phyloP scores from a whole-genome alignment of 2,888 invertebrate species.

The Patella depressa region DNA sequence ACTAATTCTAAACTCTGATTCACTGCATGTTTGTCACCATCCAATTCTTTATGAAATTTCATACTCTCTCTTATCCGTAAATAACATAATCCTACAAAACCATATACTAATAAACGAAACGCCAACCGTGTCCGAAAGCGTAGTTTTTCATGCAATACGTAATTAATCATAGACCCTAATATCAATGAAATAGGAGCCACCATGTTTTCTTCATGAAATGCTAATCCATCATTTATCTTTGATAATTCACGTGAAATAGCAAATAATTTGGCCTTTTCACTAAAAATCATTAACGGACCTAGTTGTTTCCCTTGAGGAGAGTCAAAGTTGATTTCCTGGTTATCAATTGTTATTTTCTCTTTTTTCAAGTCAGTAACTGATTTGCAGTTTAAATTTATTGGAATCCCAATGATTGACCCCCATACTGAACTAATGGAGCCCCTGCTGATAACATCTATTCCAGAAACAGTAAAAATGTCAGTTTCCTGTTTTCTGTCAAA shows the following conservation, averaged over 20 bases:
- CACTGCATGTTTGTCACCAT: constrained; percentile 78
- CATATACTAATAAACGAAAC: constrained; percentile 75
- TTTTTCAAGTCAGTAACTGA: constrained; percentile 75
- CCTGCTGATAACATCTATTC: constrained; percentile 81
- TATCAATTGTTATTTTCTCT: constrained; percentile 73
- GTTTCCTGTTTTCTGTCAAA: constrained; percentile 27
- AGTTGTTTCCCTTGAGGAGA: constrained; percentile 78
- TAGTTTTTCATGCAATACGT: constrained; percentile 74
- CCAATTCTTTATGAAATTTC: constrained; percentile 77
- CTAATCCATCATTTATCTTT: constrained; percentile 76
- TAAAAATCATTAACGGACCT: constrained; percentile 79
- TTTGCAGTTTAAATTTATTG: constrained; percentile 79
- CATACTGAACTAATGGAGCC: constrained; percentile 75
- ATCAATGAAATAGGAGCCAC: constrained; percentile 71
- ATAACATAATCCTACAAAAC: constrained; percentile 77
- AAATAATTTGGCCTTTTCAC: constrained; percentile 84
- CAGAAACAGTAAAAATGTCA: constrained; percentile 80
- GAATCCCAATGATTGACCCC: constrained; percentile 83
- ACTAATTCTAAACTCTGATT: constrained; percentile 77
- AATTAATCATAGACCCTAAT: constrained; percentile 72
- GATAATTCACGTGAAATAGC: constrained; percentile 84
- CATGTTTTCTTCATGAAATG: constrained; percentile 75
- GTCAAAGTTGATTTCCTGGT: constrained; percentile 77
- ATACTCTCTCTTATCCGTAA: constrained; percentile 78
- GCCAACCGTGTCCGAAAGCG: constrained; percentile 74